Evolutionary conservation across 2,797 vertebrate genomes (phyloP), one percentile per base, ranked within the genome.

Genomic region (Scarus forsteni): DNA sequence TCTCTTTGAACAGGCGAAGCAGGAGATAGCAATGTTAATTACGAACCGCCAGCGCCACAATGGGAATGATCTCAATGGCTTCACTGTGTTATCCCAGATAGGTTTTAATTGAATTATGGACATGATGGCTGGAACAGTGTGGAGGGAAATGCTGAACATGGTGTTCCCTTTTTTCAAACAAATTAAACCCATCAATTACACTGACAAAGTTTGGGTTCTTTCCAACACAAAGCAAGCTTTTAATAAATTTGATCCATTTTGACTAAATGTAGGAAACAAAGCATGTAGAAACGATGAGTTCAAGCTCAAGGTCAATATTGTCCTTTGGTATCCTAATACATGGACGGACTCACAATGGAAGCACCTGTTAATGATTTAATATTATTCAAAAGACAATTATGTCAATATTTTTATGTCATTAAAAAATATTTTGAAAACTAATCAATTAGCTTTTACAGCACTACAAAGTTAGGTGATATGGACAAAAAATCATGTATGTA

Each of bases 21-120:
- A 74, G 77, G 54, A 88, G 88, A 91, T 91, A 90, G 85, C 78
- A 80, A 80, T 81, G 89, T 89, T 92, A 91, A 93, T 93, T 93
- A 91, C 75, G 65, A 77, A 74, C 82, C 73, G 80, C 62, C 55
- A 64, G 43, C 45, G 71, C 66, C 87, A 89, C 89, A 88, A 89
- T 86, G 85, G 84, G 84, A 85, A 90, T 77, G 80, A 88, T 89
- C 88, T 87, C 85, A 79, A 60, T 83, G 73, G 75, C 71, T 84
- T 75, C 50, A 74, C 77, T 81, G 84, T 88, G 84, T 83, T 86
- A 85, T 81, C 59, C 73, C 66, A 67, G 79, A 88, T 73, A 85
- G 79, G 14, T 80, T 80, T 80, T 88, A 92, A 93, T 92, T 93
- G 70, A 92, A 92, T 92, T 88, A 91, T 73, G 77, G 80, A 56